Conservation (phyloP, 2,113 vertebrate genomes). For the Anoplopoma fimbria region DNA sequence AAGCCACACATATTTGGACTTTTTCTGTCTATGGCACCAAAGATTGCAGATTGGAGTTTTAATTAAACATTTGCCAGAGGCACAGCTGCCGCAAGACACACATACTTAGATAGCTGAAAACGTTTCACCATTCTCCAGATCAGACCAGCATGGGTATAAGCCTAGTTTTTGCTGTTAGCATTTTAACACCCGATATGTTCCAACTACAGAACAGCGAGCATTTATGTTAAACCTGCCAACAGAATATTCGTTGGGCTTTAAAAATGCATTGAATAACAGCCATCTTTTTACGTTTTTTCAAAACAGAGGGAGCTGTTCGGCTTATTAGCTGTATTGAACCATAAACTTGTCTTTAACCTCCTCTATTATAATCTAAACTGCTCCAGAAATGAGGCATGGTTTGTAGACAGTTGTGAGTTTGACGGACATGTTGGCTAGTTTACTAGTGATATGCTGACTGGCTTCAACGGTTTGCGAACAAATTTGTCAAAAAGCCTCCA, state of each 20-base stretch:
- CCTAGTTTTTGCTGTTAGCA: not conserved
- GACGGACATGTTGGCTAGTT: too few relatives aligned
- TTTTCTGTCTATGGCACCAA: constrained; percentile 2
- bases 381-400: too few relatives aligned
- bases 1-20: not conserved
- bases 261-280: not conserved
- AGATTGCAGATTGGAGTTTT: not conserved
- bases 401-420: too few relatives aligned
- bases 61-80: not conserved
- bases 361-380: too few relatives aligned
- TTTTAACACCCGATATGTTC: not conserved
- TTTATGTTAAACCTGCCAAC: not conserved
- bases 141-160: not conserved
- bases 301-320: too few relatives aligned
- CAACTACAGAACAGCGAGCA: not conserved
- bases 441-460: too few relatives aligned
- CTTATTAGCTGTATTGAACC: too few relatives aligned
- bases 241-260: not conserved
- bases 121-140: not conserved
- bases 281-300: too few relatives aligned
- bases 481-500: too few relatives aligned
- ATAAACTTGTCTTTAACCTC: too few relatives aligned
- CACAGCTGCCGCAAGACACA: not conserved
- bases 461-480: too few relatives aligned
- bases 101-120: not conserved